Conservation (phyloP, 2,113 vertebrate species). For the Gadus macrocephalus region DNA sequence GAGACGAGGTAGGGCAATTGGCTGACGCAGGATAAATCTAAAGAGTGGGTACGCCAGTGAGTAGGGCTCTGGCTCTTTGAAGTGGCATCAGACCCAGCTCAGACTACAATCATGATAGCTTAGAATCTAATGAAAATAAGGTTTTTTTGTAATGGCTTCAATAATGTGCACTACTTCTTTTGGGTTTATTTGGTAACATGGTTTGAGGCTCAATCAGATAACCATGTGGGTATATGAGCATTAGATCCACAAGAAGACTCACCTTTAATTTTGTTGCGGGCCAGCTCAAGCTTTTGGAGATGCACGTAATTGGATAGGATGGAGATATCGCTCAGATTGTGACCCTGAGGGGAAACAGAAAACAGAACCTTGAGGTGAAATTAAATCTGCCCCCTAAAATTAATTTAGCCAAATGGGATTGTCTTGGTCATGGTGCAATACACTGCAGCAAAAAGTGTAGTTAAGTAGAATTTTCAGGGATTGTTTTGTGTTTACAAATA, state of each 20-base stretch:
- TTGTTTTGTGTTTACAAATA: slow-evolving; percentile 12
- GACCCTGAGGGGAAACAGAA: slow-evolving; percentile 64
- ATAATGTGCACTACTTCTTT: not conserved
- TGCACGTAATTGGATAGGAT: slow-evolving; percentile 79
- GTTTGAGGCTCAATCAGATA: not conserved
- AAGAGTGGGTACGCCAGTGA: slow-evolving; percentile 9
- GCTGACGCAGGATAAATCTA: slow-evolving; percentile 88
- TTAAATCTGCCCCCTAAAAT: slow-evolving; percentile 17
- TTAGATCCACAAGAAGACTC: not conserved
- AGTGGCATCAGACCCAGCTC: slow-evolving; percentile 4
- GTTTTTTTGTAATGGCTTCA: not conserved
- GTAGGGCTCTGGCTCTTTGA: not conserved
- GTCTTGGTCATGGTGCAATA: slow-evolving; percentile 6
- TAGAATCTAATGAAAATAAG: not conserved
- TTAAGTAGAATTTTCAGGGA: slow-evolving; percentile 12
- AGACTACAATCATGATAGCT: not conserved
- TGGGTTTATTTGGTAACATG: not conserved
- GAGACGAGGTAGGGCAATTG: slow-evolving; percentile 83
- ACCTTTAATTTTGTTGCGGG: slow-evolving; percentile 89
- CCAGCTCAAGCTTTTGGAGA: slow-evolving; percentile 87
- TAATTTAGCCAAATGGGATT: slow-evolving; percentile 12
- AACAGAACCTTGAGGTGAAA: slow-evolving; percentile 22
- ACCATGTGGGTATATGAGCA: not conserved
- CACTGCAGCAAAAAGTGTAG: slow-evolving; percentile 9
- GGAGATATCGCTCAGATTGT: slow-evolving; percentile 72